Conservation (phyloP, 2,888 invertebrate species). For the Poecilus cupreus region DNA sequence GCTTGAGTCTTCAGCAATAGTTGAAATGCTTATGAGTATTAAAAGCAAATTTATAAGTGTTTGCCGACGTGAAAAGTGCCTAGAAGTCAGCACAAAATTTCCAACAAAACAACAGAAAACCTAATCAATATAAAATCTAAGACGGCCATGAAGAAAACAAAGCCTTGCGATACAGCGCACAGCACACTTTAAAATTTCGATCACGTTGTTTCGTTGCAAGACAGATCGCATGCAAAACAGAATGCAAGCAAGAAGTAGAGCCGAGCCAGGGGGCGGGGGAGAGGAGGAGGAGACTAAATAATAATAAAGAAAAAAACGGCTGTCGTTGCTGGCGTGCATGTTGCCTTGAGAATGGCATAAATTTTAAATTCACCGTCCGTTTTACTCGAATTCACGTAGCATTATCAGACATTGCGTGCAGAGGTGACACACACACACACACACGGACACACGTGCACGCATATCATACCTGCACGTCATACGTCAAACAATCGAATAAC, state of each 20-base stretch:
- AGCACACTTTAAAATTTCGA: constrained; percentile 30
- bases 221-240: constrained; percentile 46
- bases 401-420: constrained; percentile 51
- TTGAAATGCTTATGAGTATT: too few relatives aligned
- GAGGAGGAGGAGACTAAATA: constrained; percentile 40
- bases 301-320: constrained; percentile 50
- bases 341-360: constrained; percentile 55
- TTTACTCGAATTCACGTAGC: constrained; percentile 53
- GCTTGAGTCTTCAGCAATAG: too few relatives aligned
- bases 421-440: constrained; percentile 29
- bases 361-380: constrained; percentile 56
- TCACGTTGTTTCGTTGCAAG: constrained; percentile 26
- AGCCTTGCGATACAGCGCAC: constrained; percentile 24
- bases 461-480: constrained; percentile 53
- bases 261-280: neutral
- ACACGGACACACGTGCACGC: constrained; percentile 34
- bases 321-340: constrained; percentile 46
- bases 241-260: constrained; percentile 16
- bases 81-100: constrained; percentile 8
- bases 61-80: neutral
- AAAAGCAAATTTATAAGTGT: neutral
- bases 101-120: constrained; percentile 17
- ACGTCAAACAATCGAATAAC: constrained; percentile 54
- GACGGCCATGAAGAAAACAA: constrained; percentile 39
- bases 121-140: constrained; percentile 38